Base-by-base conservation (phyloP, 2,888 invertebrate genomes). In the Geophilus truncorum region DNA sequence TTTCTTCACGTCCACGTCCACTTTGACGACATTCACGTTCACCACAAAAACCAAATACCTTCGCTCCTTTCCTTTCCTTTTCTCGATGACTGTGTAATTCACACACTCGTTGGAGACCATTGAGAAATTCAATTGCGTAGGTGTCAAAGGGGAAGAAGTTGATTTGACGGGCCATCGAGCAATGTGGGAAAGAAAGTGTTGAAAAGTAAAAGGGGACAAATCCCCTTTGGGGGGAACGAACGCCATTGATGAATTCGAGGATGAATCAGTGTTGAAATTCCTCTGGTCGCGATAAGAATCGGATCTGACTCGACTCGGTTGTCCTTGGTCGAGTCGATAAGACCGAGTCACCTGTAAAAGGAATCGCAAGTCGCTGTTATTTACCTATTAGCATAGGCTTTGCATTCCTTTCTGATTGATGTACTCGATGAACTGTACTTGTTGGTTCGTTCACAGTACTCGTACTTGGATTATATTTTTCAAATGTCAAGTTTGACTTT, bases 271-370 rank as follows among this genome's bases (percentile, higher is more conserved):
- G 70, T 28, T 25, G 15, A 70, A 70, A 70, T 70, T 70, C 70
- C 70, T 70, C 2, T 25, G 28, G 28, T 70, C 7, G 15, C 12
- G 70, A 70, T 70, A 70, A 70, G 25, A 70, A 70, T 70, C 70
- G 28, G 18, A 15, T n/a, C n/a, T n/a, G n/a, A n/a, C n/a, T n/a
- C n/a, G n/a, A n/a, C n/a, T n/a, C n/a, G n/a, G n/a, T n/a, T 70
- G 70, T 70, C 70, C 70, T 70, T 70, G 70, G 70, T 70, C 70
- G 70, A 70, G 70, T 70, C 70, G 70, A 70, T 70, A 70, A 23
- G 70, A 70, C 25, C 70, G 70, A 70, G 70, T 70, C 70, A 70
- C 70, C 70, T 70, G 70, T 70, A 70, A 70, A 70, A 70, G 70
- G 70, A 70, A 28, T 70, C 25, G 10, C 15, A 28, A 15, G 28